phyloP scores from a whole-genome alignment of 2,888 invertebrate species.

The Ormyrus thymus region DNA sequence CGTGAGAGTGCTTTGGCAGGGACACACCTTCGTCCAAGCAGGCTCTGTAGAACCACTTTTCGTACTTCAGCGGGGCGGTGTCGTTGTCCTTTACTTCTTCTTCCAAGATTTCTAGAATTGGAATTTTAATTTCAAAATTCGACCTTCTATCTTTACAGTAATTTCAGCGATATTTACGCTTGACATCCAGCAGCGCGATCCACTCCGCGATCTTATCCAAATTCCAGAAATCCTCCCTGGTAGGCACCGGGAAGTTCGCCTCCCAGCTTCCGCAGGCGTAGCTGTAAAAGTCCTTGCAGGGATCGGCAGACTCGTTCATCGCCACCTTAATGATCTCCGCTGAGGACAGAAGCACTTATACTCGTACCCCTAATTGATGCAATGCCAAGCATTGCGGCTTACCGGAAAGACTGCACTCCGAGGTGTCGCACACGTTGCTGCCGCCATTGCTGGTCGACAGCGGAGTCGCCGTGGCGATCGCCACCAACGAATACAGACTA shows the following conservation, averaged over 20 bases:
- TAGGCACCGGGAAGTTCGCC: slow-evolving; percentile 6
- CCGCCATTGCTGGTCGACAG: too few relatives aligned
- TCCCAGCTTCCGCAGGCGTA: not conserved
- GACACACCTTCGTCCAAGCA: slow-evolving; percentile 36
- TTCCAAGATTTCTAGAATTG: slow-evolving; percentile 30
- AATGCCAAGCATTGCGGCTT: too few relatives aligned
- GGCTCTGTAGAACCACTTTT: slow-evolving; percentile 26
- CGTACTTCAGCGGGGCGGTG: slow-evolving; percentile 7
- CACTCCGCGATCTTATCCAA: slow-evolving; percentile 13
- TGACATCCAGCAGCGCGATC: not conserved
- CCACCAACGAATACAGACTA: too few relatives aligned
- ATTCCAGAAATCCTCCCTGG: slow-evolving; percentile 15
- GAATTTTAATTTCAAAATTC: not conserved
- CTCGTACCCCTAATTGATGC: too few relatives aligned
- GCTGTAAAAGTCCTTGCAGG: not conserved
- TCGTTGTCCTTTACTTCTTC: slow-evolving; percentile 12
- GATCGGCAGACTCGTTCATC: slow-evolving; percentile 25
- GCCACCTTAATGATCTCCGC: too few relatives aligned
- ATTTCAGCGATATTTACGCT: slow-evolving; percentile 12
- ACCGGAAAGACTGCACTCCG: too few relatives aligned
- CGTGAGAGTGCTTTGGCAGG: not conserved
- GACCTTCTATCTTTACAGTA: not conserved
- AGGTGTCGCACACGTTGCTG: too few relatives aligned
- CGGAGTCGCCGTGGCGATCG: too few relatives aligned
- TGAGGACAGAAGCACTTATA: too few relatives aligned